Conservation (phyloP, 2,888 invertebrate genomes). For the Tillus elongatus region DNA sequence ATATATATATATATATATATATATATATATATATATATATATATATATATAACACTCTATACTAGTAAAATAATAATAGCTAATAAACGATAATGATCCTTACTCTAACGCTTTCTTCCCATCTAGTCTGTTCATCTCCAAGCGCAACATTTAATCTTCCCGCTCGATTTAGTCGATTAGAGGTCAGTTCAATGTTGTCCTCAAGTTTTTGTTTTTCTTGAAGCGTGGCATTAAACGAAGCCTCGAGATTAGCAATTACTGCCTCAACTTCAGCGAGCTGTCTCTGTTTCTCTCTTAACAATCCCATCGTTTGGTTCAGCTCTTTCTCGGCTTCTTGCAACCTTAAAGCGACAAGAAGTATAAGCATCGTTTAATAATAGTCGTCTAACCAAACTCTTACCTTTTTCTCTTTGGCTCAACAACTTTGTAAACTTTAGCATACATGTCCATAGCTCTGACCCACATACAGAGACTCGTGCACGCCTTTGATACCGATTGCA, state of each 20-base stretch:
- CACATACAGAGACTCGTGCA: constrained; percentile 87
- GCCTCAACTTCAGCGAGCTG: constrained; percentile 75
- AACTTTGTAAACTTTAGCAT: constrained; percentile 75
- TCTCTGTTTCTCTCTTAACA: constrained; percentile 70
- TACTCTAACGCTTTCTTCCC: constrained; percentile 67
- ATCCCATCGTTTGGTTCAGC: constrained; percentile 63
- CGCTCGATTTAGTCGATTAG: constrained; percentile 69
- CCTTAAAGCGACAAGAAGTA: constrained; percentile 38
- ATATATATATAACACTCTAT: no score
- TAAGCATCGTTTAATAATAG: no score
- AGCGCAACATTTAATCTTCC: constrained; percentile 78
- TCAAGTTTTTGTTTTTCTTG: constrained; percentile 65
- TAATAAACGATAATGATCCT: no score
- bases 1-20: neutral
- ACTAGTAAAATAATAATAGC: neutral
- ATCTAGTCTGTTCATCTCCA: constrained; percentile 76
- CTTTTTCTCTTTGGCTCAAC: constrained; percentile 81
- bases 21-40: neutral
- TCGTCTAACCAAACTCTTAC: constrained; percentile 46
- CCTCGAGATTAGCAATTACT: constrained; percentile 47
- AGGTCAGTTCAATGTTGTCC: constrained; percentile 66
- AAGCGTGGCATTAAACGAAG: constrained; percentile 63
- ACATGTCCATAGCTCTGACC: constrained; percentile 85
- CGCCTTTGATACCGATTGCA: constrained; percentile 79
- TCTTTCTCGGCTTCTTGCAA: constrained; percentile 71